Base-by-base conservation (phyloP, 1,140 invertebrate genomes). In the Aphelenchoides avenae region DNA sequence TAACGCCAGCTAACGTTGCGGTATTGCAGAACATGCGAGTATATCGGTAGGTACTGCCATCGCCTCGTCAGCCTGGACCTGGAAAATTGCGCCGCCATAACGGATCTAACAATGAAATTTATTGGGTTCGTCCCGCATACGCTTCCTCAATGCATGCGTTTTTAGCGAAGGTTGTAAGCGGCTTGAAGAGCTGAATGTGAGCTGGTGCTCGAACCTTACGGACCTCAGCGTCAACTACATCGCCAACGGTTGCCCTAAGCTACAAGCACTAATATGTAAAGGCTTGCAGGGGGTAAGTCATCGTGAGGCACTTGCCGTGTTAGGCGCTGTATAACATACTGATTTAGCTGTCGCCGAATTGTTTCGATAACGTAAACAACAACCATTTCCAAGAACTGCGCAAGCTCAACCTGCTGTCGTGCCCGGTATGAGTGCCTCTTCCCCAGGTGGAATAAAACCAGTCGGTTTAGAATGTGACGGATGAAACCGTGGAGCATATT, bases 151-250 rank as follows among this genome's bases (percentile, higher is more conserved):
- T 52, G 34, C 39, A n/a, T n/a, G n/a, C n/a, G n/a, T n/a, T n/a
- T 76, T 27, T 59, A 81, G 89, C 55, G 87, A 91, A 68, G 91
- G 91, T 20, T 96, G 92, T 81, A 85, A 61, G 26, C 44, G 52
- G 34, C 80, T 98, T 50, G 86, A 87, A 46, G 86, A 91, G 78
- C 85, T 97, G 54, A 93, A 96, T 80, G 85, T 97, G 66, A 94
- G 91, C 7, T 97, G 92, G 91, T 98, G 93, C 81, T 85, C 87
- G 72, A 84, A 88, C 44, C 85, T 98, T 57, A 88, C 89, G 0
- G 89, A 94, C 79, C 87, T 89, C 77, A 93, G 79, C 18, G 56
- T 82, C 34, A 87, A 90, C 76, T 87, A 88, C 15, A 77, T 97
- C 53, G 86, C 89, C 1, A 82, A 86, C 56, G 88, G 88, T 33